These are phyloP conservation scores for Pachymerium ferrugineum DNA, from an alignment of 2,888 invertebrate genomes.

Conservation along the genomic window DNA sequence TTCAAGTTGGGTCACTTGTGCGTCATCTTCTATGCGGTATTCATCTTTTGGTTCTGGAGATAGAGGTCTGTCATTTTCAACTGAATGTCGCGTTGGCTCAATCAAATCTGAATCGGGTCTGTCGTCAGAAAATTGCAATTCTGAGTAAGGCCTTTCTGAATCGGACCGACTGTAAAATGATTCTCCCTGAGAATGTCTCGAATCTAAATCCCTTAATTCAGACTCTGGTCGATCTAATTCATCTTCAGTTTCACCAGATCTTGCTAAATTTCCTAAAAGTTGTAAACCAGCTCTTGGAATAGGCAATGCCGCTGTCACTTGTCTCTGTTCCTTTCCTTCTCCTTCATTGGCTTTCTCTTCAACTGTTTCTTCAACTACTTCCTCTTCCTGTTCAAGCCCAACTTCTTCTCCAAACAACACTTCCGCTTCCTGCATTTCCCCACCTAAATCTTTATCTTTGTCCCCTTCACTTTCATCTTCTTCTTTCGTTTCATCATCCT, in stretches of 20 bases:
- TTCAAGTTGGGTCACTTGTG: slow-evolving; percentile 48
- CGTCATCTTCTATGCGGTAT: slow-evolving; percentile 48
- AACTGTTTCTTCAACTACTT: neutral
- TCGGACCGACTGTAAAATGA: slow-evolving; percentile 47
- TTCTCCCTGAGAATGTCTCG: slow-evolving; percentile 43
- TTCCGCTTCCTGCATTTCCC: slow-evolving; percentile 32
- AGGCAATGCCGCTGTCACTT: neutral
- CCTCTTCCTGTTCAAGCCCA: neutral
- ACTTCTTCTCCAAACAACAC: slow-evolving; percentile 29
- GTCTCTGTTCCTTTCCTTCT: slow-evolving; percentile 30
- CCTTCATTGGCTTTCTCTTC: slow-evolving; percentile 30
- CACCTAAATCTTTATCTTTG: slow-evolving; percentile 30
- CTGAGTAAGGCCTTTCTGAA: slow-evolving; percentile 47
- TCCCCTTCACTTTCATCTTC: slow-evolving; percentile 33
- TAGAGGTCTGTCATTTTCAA: slow-evolving; percentile 53
- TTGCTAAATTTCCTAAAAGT: neutral
- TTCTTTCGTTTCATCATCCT: slow-evolving; percentile 32
- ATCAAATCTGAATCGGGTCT: slow-evolving; percentile 49
- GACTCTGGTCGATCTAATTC: slow-evolving; percentile 46
- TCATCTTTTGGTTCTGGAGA: slow-evolving; percentile 52
- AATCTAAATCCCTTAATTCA: slow-evolving; percentile 49
- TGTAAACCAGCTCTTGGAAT: no score
- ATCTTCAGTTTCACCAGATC: slow-evolving; percentile 5
- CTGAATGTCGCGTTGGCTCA: slow-evolving; percentile 43
- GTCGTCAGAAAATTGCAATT: slow-evolving; percentile 47